Base-by-base conservation (phyloP, 2,113 vertebrate species). In the Apodemus sylvaticus region DNA sequence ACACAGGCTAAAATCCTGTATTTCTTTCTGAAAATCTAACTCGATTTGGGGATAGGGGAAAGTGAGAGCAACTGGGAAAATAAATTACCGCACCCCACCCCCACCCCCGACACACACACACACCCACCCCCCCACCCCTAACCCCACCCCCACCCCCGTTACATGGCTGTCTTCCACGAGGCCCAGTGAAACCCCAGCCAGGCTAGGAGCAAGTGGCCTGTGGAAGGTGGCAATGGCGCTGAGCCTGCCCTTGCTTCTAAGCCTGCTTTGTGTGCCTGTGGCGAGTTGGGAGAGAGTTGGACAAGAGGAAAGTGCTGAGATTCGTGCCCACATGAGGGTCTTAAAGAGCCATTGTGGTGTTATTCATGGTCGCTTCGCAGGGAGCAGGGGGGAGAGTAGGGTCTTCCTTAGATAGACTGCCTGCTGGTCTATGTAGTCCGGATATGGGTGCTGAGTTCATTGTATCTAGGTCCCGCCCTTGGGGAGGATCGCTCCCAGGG, bases 81-180 rank as follows among this genome's bases (percentile, higher is more conserved):
- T n/a, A n/a, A n/a, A n/a, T n/a, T n/a, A n/a, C n/a, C n/a, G n/a
- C n/a, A n/a, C n/a, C n/a, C n/a, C n/a, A n/a, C n/a, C n/a, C n/a
- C n/a, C n/a, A n/a, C n/a, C n/a, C n/a, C n/a, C n/a, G n/a, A n/a
- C n/a, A n/a, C 45, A 48, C 45, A 48, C 45, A 7, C 45, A 48
- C 45, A 48, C 45, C 4, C 45, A 48, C 45, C 3, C 45, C 4
- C 45, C 4, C 51, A 14, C 53, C 11, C 13, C 11, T 13, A 55
- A 9, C 53, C 53, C 53, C 53, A 55, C 13, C 11, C 53, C 2
- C n/a, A 34, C 11, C 48, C 22, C 51, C 12, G 0, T 29, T 22
- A n/a, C 11, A 1, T 31, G 14, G 12, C 36, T n/a, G 2, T 16
- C 17, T 17, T 0, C 5, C 19, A 3, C 4, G 0, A 55, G 78